Base-by-base conservation (phyloP, 1,140 invertebrate species). In the Ectropis grisescens region DNA sequence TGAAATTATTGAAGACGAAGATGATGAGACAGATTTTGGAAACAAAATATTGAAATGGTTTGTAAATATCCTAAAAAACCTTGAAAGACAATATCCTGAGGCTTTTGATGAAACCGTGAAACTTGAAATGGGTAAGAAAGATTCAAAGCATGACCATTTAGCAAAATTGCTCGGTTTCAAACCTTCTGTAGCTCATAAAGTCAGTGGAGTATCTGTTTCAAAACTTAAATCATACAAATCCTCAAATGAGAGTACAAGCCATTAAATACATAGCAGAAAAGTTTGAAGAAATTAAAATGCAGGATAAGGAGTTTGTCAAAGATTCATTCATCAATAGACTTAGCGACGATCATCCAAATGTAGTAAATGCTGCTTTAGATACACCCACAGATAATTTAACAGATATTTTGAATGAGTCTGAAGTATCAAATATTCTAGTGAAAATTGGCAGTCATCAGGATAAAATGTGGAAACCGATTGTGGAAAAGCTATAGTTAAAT, bases 71-170 rank as follows among this genome's bases (percentile, higher is more conserved):
- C 59, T 86, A 8, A 84, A 66, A 54, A 74, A 56, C 33, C 42
- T 90, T 1, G 90, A 91, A 60, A 74, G 53, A 29, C 85, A 86
- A 31, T 91, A 91, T 67, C 88, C 91, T 0, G 66, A 78, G 9
- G 82, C 76, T 13, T 92, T 91, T 52, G 91, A 93, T 47, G 69
- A 83, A 28, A 49, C 67, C 13, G 67, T 58, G 15, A 54, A 19
- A 19, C 16, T 19, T 19, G 8, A 19, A 19, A 19, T 3, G 8
- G 8, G 16, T 8, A 19, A 8, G 8, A 19, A 19, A 8, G 16
- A 19, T 19, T n/a, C n/a, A n/a, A n/a, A n/a, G n/a, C n/a, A n/a
- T n/a, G n/a, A n/a, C n/a, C 46, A 62, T 5, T 40, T 83, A 8
- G 70, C 70, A 25, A 72, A 78, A 52, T 50, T 82, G 7, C 41